Percentiles rank a stretch among this genome's conserved stretches.
Conservation (phyloP, 2,888 invertebrate species). For the Hirtodrosophila trivittata region DNA sequence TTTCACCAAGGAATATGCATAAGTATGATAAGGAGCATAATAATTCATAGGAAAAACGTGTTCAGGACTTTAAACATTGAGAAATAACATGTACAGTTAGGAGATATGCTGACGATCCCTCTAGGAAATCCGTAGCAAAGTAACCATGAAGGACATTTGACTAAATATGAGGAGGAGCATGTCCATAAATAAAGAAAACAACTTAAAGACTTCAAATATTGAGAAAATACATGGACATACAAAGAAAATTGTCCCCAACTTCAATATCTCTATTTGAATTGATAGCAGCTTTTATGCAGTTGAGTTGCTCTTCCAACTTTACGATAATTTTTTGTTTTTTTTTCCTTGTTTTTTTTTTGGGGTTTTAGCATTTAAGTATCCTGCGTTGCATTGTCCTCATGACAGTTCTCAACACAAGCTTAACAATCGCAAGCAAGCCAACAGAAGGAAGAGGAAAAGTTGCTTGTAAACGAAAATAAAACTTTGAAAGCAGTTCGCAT, state of each 20-base stretch:
- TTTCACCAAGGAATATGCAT: too few species aligned
- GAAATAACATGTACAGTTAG: too few species aligned
- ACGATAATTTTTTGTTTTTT: slow-evolving; percentile 31
- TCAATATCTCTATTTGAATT: slow-evolving; percentile 22
- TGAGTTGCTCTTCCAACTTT: slow-evolving; percentile 31
- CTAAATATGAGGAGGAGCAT: too few species aligned
- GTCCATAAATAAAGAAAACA: too few species aligned
- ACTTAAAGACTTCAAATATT: too few species aligned
- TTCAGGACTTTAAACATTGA: too few species aligned
- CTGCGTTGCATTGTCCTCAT: slow-evolving; percentile 43
- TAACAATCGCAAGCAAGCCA: slow-evolving; percentile 39
- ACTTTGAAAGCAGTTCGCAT: slow-evolving; percentile 55
- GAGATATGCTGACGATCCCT: too few species aligned
- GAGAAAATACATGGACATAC: too few species aligned
- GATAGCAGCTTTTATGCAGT: slow-evolving; percentile 34
- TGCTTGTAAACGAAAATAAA: slow-evolving; percentile 53
- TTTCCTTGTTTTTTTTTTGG: slow-evolving; percentile 11
- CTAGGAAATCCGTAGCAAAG: too few species aligned
- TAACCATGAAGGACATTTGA: too few species aligned
- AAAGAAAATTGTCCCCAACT: neutral
- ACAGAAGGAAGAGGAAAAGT: slow-evolving; percentile 41
- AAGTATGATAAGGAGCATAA: too few species aligned
- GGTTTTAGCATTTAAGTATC: slow-evolving; percentile 30
- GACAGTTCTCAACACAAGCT: slow-evolving; percentile 46
- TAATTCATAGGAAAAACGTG: too few species aligned